Evolutionary conservation across 2,888 invertebrate genomes (phyloP).

Genomic region (Slavum lentiscoides): DNA sequence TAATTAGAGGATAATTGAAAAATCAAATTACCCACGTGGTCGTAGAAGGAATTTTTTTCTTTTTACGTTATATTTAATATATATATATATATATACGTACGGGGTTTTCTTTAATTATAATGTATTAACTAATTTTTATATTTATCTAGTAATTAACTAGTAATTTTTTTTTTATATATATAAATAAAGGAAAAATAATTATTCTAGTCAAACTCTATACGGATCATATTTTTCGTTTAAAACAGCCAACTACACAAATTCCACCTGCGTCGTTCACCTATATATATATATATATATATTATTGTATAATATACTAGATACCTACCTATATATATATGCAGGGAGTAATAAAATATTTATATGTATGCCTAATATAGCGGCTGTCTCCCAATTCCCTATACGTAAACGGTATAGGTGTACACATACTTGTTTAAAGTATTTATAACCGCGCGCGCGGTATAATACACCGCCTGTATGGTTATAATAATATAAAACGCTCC

Average conservation of each 20-base stretch:
- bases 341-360: conserved; percentile 6
- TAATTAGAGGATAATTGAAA: not conserved
- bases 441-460: too few relatives aligned
- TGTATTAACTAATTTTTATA: too few relatives aligned
- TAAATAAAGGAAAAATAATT: not conserved
- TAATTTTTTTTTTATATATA: not conserved
- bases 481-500: not conserved
- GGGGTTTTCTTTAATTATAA: too few relatives aligned
- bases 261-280: conserved; percentile 25
- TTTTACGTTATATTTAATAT: not conserved
- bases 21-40: conserved; percentile 18
- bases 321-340: not conserved
- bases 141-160: too few relatives aligned
- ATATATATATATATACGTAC: not conserved
- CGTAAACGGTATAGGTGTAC: not conserved
- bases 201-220: not conserved
- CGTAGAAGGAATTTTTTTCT: not conserved
- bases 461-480: not conserved
- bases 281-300: not conserved
- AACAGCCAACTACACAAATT: not conserved
- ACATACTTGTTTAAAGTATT: not conserved
- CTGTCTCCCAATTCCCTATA: not conserved
- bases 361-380: not conserved
- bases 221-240: conserved; percentile 7
- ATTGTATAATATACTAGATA: too few relatives aligned